Conservation (phyloP, 2,797 vertebrate genomes). For the Galaxias olidus region DNA sequence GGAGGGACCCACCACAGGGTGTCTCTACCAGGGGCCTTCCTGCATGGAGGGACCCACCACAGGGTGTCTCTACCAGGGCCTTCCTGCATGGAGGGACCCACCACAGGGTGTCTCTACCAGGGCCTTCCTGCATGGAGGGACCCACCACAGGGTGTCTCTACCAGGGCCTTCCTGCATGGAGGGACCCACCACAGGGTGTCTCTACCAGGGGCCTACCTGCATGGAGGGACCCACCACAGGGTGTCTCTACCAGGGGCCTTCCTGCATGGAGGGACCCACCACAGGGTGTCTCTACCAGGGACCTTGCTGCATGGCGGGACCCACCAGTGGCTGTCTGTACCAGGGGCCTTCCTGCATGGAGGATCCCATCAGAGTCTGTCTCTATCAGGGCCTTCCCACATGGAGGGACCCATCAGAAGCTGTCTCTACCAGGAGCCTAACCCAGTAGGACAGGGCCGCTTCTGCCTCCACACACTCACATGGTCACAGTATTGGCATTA, state of each 20-base stretch:
- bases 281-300: conserved; percentile 31
- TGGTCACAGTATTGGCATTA: no score
- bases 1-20: conserved; percentile 10
- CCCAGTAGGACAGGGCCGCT: no score
- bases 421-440: conserved; percentile 32
- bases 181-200: conserved; percentile 19
- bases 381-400: conserved; percentile 28
- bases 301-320: no score
- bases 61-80: conserved; percentile 30
- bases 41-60: conserved; percentile 8
- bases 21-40: conserved; percentile 37
- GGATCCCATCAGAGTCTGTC: conserved; percentile 19
- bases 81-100: neutral
- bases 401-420: conserved; percentile 10
- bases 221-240: conserved; percentile 9
- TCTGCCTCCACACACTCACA: no score
- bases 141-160: conserved; percentile 35
- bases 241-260: conserved; percentile 35
- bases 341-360: neutral
- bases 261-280: conserved; percentile 8
- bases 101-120: conserved; percentile 32
- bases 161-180: neutral
- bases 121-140: neutral
- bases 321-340: conserved; percentile 36
- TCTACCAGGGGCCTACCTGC: conserved; percentile 32